These are phyloP conservation scores for Cheilosia variabilis DNA, from an alignment of 2,888 invertebrate species.

Conservation along the genomic window DNA sequence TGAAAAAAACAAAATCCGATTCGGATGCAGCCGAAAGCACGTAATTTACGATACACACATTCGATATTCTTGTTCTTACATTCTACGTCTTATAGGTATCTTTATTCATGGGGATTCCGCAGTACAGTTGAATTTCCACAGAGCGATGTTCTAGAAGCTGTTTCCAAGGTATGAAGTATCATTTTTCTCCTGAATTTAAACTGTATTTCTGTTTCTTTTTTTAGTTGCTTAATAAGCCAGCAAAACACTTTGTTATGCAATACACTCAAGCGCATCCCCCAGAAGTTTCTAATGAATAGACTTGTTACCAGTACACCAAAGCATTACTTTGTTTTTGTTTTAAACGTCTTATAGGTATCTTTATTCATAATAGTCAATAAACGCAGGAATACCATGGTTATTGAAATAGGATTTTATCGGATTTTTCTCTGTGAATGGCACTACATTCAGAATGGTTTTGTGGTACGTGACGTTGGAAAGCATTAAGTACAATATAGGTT, in stretches of 20 bases:
- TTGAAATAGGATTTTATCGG: no score
- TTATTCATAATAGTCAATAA: not conserved
- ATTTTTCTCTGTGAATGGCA: no score
- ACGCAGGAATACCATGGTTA: not conserved
- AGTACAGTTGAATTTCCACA: constrained; percentile 78
- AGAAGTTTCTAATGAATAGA: constrained; percentile 4
- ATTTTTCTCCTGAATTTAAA: not conserved
- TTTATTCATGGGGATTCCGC: constrained; percentile 78
- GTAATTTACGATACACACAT: constrained; percentile 18
- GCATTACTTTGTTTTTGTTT: not conserved
- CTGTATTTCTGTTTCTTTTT: constrained; percentile 34
- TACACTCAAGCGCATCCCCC: constrained; percentile 65
- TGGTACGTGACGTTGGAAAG: no score
- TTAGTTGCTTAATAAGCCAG: constrained; percentile 77
- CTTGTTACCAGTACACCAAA: no score
- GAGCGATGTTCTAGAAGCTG: constrained; percentile 76
- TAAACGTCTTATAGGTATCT: no score
- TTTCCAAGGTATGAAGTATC: constrained; percentile 76
- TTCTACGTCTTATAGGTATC: constrained; percentile 68
- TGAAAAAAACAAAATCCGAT: constrained; percentile 77
- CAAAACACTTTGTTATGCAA: constrained; percentile 77
- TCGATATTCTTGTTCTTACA: not conserved
- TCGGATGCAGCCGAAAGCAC: constrained; percentile 53
- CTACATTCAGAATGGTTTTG: no score
- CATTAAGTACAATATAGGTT: no score